phyloP scores from a whole-genome alignment of 2,113 vertebrate species.

The Solea solea region DNA sequence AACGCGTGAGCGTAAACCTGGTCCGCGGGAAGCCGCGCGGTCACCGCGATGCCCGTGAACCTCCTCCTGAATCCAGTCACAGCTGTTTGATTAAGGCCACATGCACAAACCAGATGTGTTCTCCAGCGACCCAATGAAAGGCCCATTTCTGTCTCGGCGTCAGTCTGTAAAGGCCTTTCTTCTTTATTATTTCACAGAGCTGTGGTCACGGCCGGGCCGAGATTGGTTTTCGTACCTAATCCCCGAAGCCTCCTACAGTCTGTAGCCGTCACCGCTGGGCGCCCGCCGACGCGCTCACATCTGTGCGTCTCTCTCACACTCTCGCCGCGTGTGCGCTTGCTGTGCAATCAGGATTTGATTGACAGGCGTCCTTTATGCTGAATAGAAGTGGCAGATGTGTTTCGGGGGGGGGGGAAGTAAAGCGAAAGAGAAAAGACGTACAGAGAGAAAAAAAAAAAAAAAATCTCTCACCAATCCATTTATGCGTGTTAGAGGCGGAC shows the following conservation, averaged over 20 bases:
- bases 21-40: background rate
- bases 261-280: slow-evolving; percentile 28
- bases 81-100: slow-evolving; percentile 56
- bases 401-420: slow-evolving; percentile 10
- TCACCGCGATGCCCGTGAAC: slow-evolving; percentile 6
- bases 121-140: slow-evolving; percentile 56
- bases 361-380: slow-evolving; percentile 45
- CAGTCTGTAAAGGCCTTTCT: slow-evolving; percentile 52
- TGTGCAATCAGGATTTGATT: slow-evolving; percentile 45
- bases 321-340: slow-evolving; percentile 16
- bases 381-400: slow-evolving; percentile 33
- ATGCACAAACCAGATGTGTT: slow-evolving; percentile 72
- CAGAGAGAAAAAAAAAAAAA: no score
- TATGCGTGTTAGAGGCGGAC: slow-evolving; percentile 29
- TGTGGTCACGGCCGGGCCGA: slow-evolving; percentile 52
- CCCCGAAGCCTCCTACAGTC: slow-evolving; percentile 53
- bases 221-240: slow-evolving; percentile 61
- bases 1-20: background rate
- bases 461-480: slow-evolving; percentile 40
- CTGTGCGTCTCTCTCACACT: background rate
- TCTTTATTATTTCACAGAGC: slow-evolving; percentile 63
- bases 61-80: slow-evolving; percentile 14
- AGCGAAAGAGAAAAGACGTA: no score
- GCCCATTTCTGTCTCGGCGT: slow-evolving; percentile 45
- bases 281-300: slow-evolving; percentile 11